A percentile compares a stretch with the other conserved stretches of the same genome.
Conservation (phyloP, 2,113 vertebrate genomes). For the Pyrgilauda ruficollis region DNA sequence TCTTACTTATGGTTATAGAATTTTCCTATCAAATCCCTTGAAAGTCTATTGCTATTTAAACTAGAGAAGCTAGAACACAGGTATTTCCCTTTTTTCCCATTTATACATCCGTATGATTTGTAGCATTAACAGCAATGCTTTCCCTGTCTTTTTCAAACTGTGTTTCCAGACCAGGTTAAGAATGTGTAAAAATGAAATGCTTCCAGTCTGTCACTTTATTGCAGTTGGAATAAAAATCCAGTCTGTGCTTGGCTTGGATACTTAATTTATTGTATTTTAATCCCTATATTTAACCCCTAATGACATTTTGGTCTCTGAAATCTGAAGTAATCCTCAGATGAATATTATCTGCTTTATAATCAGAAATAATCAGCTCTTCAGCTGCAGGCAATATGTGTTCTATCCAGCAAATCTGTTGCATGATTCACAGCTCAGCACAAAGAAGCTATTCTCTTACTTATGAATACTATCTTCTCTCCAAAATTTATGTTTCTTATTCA, state of each 20-base stretch:
- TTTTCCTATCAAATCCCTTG: not conserved
- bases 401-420: not conserved
- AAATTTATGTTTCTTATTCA: not conserved
- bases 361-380: not conserved
- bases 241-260: not conserved
- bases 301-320: constrained; percentile 20
- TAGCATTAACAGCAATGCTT: not conserved
- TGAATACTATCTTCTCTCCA: not conserved
- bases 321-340: not conserved
- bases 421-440: not conserved
- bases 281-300: not conserved
- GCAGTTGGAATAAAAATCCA: not conserved
- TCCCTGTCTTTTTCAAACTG: not conserved
- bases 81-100: not conserved
- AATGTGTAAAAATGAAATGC: not conserved
- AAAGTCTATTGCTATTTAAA: not conserved
- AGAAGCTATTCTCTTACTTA: not conserved
- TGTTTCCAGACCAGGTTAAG: not conserved
- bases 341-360: constrained; percentile 25
- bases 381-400: not conserved
- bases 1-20: not conserved
- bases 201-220: not conserved
- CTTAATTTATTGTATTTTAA: not conserved
- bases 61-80: not conserved
- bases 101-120: not conserved